A percentile compares a stretch with the other conserved stretches of the same genome.
Conservation (phyloP, 35 echinoderm and acorn worm genomes). For the Patiria miniata region DNA sequence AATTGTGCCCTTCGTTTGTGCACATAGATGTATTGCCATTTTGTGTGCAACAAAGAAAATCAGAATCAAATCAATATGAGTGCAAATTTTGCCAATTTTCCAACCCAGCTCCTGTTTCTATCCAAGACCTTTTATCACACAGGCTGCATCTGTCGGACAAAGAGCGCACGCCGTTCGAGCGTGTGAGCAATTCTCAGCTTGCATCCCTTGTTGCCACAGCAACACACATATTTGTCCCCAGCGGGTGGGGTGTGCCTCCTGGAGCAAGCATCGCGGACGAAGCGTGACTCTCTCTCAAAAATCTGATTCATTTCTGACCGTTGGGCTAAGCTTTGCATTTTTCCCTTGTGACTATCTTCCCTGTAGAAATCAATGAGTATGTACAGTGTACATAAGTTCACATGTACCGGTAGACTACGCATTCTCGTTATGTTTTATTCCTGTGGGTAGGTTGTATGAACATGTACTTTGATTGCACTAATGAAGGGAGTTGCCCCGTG, state of each 20-base stretch:
- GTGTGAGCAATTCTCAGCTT: neutral
- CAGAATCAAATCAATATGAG: no score
- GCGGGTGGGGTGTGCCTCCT: neutral
- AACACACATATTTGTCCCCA: neutral
- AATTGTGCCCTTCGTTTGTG: no score
- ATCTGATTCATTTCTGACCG: neutral
- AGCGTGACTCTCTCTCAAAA: neutral
- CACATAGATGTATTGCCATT: no score
- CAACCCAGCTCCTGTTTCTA: no score
- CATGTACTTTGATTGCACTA: neutral
- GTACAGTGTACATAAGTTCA: neutral
- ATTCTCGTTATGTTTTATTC: neutral
- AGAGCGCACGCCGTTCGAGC: neutral
- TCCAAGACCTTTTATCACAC: no score
- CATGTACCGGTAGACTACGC: neutral
- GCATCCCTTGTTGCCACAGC: neutral
- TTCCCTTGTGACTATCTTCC: no score
- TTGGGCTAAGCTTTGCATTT: neutral
- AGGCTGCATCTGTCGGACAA: neutral
- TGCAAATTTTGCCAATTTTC: no score
- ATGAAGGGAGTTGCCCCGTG: constrained; percentile 9
- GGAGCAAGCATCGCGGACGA: neutral
- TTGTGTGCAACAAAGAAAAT: no score
- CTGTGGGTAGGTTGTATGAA: neutral
- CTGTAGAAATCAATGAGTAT: neutral